A percentile compares a stretch with the other conserved stretches of the same genome.
phyloP scores from a whole-genome alignment of 2,888 invertebrate species.

The Chalcis sispes region DNA sequence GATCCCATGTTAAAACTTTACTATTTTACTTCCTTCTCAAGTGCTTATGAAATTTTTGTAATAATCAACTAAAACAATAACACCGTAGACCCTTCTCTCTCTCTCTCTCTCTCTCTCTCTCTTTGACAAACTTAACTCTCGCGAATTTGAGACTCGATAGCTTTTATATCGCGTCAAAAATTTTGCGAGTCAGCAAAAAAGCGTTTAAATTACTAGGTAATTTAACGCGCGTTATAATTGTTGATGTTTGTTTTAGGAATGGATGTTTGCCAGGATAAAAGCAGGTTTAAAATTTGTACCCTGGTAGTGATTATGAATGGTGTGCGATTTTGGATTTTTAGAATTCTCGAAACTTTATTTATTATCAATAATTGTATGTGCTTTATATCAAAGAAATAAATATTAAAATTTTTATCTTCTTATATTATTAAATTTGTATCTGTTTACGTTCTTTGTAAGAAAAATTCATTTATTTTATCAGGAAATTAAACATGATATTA shows the following conservation, averaged over 20 bases:
- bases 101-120: neutral
- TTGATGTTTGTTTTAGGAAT: conserved; percentile 46
- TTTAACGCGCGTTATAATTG: conserved; percentile 7
- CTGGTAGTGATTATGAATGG: no score
- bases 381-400: no score
- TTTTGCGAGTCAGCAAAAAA: conserved; percentile 45
- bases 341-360: no score
- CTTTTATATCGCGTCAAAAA: conserved; percentile 39
- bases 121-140: neutral
- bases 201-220: conserved; percentile 25
- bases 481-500: no score
- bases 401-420: no score
- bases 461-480: no score
- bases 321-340: no score
- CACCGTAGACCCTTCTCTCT: no score
- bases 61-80: neutral
- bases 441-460: no score
- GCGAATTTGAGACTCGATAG: neutral
- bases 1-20: conserved; percentile 25
- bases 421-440: no score
- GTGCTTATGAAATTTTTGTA: neutral
- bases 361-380: no score
- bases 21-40: neutral
- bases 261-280: neutral
- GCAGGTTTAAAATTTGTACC: no score